phyloP scores from a whole-genome alignment of 1,140 invertebrate genomes.

The Drosophila tropicalis region DNA sequence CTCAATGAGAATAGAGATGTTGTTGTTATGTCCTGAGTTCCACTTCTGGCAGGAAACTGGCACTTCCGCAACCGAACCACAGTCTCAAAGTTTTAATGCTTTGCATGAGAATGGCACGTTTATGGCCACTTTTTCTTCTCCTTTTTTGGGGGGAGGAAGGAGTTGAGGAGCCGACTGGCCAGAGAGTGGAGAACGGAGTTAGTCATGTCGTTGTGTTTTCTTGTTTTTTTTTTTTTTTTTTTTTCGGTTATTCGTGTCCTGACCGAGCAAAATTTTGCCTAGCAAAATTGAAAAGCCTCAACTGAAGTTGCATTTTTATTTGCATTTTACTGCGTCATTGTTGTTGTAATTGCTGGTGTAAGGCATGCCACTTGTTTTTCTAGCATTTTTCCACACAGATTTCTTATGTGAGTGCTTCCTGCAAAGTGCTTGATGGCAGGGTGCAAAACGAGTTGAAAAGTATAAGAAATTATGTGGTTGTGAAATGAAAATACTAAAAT shows the following conservation, averaged over 20 bases:
- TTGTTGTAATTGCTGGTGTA: conserved; percentile 77
- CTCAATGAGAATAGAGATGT: conserved; percentile 19
- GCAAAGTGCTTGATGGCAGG: not conserved
- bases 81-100: conserved; percentile 48
- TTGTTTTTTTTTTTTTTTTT: conserved; percentile 22
- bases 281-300: conserved; percentile 63
- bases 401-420: not conserved
- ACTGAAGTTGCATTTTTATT: conserved; percentile 73
- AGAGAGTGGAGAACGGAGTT: not conserved
- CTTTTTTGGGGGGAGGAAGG: no score
- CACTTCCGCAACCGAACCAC: conserved; percentile 49
- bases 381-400: conserved; percentile 13
- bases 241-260: conserved; percentile 32
- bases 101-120: conserved; percentile 77
- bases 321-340: conserved; percentile 57
- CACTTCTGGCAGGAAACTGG: conserved; percentile 50
- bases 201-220: conserved; percentile 13
- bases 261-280: conserved; percentile 19
- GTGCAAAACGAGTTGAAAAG: not conserved
- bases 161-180: not conserved
- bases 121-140: conserved; percentile 54
- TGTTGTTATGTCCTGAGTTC: conserved; percentile 22
- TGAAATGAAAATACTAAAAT: conserved; percentile 2
- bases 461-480: not conserved
- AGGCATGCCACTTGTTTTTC: conserved; percentile 63